Conservation (phyloP, 2,797 vertebrate species). For the Eospalax fontanierii region DNA sequence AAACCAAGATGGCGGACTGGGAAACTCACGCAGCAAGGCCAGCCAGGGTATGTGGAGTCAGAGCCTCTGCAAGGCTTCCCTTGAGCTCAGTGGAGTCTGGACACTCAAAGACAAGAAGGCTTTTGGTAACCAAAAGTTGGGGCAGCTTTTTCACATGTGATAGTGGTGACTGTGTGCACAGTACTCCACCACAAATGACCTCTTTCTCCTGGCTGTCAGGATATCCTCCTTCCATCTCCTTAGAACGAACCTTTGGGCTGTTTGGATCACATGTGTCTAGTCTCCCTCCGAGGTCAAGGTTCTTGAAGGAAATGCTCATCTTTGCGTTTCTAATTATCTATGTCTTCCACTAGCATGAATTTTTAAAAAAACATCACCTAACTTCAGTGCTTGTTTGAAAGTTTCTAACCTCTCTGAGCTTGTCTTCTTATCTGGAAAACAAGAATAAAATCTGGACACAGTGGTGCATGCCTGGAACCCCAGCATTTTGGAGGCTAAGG, state of each 20-base stretch:
- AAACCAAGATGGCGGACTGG: background rate
- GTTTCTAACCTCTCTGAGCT: slow-evolving; percentile 10
- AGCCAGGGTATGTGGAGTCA: accelerated
- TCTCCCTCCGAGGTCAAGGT: background rate
- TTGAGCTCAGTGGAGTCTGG: background rate
- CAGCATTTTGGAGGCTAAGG: background rate
- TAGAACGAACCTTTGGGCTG: background rate
- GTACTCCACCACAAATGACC: background rate
- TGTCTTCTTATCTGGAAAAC: background rate
- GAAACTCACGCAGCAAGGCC: background rate
- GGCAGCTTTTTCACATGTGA: background rate
- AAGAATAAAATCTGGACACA: background rate
- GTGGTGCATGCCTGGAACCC: too few species aligned
- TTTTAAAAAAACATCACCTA: background rate
- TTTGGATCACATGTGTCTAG: background rate
- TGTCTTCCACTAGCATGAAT: background rate
- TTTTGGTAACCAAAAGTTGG: background rate
- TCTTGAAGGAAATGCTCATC: background rate
- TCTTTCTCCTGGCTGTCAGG: background rate
- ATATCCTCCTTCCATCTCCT: background rate
- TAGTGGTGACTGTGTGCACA: too few species aligned
- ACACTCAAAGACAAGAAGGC: background rate
- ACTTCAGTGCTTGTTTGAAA: background rate
- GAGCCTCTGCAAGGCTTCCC: too few species aligned
- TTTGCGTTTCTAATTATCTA: background rate